phyloP scores from a whole-genome alignment of 2,797 vertebrate genomes.

The Phaenicophaeus curvirostris region DNA sequence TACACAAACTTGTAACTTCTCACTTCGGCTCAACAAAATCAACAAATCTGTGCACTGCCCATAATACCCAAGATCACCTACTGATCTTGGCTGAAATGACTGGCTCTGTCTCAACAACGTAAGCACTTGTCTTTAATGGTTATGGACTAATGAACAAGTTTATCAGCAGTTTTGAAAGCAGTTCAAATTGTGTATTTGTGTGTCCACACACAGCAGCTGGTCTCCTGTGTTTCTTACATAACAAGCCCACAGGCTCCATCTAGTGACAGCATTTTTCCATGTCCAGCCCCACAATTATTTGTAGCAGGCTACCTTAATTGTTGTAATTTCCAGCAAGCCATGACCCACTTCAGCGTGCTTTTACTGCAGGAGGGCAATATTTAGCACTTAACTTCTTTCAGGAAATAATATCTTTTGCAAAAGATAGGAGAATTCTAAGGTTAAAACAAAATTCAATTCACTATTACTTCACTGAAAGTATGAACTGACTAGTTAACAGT shows the following conservation, averaged over 20 bases:
- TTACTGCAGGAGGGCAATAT: background rate
- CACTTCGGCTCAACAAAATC: background rate
- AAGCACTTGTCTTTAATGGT: background rate
- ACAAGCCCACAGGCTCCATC: slow-evolving; percentile 22
- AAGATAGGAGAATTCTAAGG: background rate
- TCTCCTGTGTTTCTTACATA: background rate
- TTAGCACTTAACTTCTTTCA: background rate
- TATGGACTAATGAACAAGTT: background rate
- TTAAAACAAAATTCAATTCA: background rate
- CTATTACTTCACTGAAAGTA: background rate
- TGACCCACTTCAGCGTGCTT: background rate
- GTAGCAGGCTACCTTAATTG: background rate
- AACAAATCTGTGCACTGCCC: background rate
- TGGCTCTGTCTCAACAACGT: background rate
- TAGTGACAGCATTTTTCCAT: background rate
- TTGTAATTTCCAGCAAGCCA: background rate
- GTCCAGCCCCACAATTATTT: background rate
- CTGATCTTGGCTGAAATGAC: background rate
- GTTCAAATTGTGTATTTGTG: accelerated
- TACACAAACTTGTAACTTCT: background rate
- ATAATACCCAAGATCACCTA: background rate
- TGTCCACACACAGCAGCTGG: background rate
- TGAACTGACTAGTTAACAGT: background rate
- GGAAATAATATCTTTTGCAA: background rate
- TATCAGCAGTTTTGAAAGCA: background rate